Evolutionary conservation across 2,888 invertebrate genomes (phyloP), one percentile per base, ranked within the genome.

Genomic region (Galeruca laticollis): DNA sequence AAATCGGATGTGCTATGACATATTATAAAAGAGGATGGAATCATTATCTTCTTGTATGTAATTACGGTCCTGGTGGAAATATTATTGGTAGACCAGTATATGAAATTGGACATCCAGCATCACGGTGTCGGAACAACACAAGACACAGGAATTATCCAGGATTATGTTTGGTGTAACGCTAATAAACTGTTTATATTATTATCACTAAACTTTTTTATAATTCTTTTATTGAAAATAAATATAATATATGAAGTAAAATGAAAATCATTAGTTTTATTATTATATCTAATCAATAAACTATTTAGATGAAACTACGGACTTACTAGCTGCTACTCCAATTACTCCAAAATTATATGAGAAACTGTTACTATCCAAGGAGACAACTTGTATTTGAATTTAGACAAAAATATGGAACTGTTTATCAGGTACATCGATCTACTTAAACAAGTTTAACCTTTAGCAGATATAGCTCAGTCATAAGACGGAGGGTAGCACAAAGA

Each of bases 1-100:
- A 81, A 54, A 72, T 85, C 31, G 85, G 85, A 33, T 85, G 85
- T 73, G 84, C 81, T 1, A 73, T 79, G 13, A 74, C 79, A 26
- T 80, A 77, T 52, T 84, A 83, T 11, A 71, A 73, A 33, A 54
- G 60, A 18, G 49, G 69, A 43, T 84, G 82, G 81, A 76, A 84
- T 71, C 78, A 82, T 59, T 68, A 82, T 9, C 56, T 84, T 5
- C 77, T 84, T 20, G 84, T 80, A 9, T 85, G 85, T 64, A 84
- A 85, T 74, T 85, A 85, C 68, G 83, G 81, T 21, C 84, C 84
- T 5, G 83, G 82, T 15, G 84, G 84, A 33, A 84, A 84, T 68
- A 82, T 81, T 72, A 62, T 82, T 18, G 82, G 81, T 5, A 54
- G 69, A 1, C 82, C 84, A 0, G 75, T 84, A n/a, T 85, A 85